Evolutionary conservation across 2,113 vertebrate species (phyloP).

Genomic region (Mus musculus): GRCm39 chr4:142585001-142585500

Average conservation of each 20-base stretch:
- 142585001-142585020: too few relatives aligned
- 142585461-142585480: background rate
- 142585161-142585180: too few relatives aligned
- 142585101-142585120: too few relatives aligned
- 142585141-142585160: too few relatives aligned
- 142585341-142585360: too few relatives aligned
- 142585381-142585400: background rate
- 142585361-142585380: background rate
- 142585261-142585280: too few relatives aligned
- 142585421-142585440: background rate
- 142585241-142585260: background rate
- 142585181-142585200: too few relatives aligned
- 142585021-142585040: background rate
- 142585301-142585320: background rate
- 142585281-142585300: too few relatives aligned
- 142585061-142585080: background rate
- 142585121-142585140: too few relatives aligned
- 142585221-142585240: too few relatives aligned
- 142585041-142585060: too few relatives aligned
- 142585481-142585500: background rate
- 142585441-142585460: accelerated
- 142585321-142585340: background rate
- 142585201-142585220: background rate
- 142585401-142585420: background rate
- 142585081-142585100: background rate